phyloP scores from a whole-genome alignment of 2,113 vertebrate species.

The Penelope pileata region DNA sequence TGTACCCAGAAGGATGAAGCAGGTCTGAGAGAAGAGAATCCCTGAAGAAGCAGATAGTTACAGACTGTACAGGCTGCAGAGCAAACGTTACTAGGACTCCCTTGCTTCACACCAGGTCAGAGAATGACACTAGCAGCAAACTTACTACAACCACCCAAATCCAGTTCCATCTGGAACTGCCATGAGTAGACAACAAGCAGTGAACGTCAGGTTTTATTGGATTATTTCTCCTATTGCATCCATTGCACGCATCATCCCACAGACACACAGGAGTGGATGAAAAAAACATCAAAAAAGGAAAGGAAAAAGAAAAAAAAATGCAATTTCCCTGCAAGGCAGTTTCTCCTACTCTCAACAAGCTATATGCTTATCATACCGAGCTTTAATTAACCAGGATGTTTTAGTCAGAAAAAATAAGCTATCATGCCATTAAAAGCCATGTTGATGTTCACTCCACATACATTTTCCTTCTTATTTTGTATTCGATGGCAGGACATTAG shows the following conservation, averaged over 20 bases:
- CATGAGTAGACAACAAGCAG: background rate
- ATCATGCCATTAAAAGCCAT: background rate
- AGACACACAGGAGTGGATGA: background rate
- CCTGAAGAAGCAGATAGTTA: background rate
- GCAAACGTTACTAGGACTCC: background rate
- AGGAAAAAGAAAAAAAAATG: background rate
- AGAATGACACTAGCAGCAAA: background rate
- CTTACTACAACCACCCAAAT: background rate
- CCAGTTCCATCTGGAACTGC: background rate
- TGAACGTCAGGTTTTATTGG: background rate
- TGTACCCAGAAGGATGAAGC: background rate
- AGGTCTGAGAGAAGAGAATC: background rate
- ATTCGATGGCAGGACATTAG: background rate
- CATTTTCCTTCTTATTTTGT: background rate
- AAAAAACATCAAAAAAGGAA: background rate
- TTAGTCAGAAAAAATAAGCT: background rate
- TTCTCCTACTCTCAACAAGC: background rate
- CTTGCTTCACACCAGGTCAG: background rate
- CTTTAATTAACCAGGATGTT: constrained; percentile 27
- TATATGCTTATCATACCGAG: background rate
- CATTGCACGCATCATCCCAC: background rate
- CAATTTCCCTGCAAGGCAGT: background rate
- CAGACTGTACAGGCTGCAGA: background rate
- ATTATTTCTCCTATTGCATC: background rate
- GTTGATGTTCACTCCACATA: background rate